Base-by-base conservation (phyloP, 2,888 invertebrate genomes). In the Diogma glabrata region DNA sequence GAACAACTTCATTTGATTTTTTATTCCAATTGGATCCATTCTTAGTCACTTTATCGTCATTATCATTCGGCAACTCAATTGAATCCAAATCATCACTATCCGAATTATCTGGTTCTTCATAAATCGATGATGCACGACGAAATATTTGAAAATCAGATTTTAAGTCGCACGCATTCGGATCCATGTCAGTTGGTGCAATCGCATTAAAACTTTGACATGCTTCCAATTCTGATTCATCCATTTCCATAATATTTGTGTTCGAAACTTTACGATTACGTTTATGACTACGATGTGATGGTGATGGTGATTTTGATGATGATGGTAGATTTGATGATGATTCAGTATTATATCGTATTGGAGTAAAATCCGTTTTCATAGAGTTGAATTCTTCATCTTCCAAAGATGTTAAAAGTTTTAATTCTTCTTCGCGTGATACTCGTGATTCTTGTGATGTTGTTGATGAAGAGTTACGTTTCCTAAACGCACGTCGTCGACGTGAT, bases 381-480 rank as follows among this genome's bases (percentile, higher is more conserved):
- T 71, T 69, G 56, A 75, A 71, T 62, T 79, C 79, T 55, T 76
- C 76, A 64, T 79, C 78, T 63, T 79, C 79, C 58, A 79, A 71
- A 50, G 79, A 78, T 56, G 79, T 79, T 60, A 79, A 78, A 70
- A 77, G 74, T 67, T 75, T 75, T 30, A 79, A 65, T 64, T 79
- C 80, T 62, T 80, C 79, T 58, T 79, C 79, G 52, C 78, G 76
- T 23, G 79, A 79, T 53, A 76, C 74, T 54, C 76, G 74, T 52
- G 79, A 79, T 14, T 78, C 78, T 60, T 67, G 72, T 51, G 78
- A 78, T 55, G 78, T 78, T 56, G 77, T 77, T 26, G 67, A 67
- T 56, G 78, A 78, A 36, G 78, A 78, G 54, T 74, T 72, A 30
- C 77, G 74, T 59, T 76, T 78, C 64, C 75, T 77, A 63, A 76